phyloP scores from a whole-genome alignment of 2,888 invertebrate species.

The Phaedon cochleariae region DNA sequence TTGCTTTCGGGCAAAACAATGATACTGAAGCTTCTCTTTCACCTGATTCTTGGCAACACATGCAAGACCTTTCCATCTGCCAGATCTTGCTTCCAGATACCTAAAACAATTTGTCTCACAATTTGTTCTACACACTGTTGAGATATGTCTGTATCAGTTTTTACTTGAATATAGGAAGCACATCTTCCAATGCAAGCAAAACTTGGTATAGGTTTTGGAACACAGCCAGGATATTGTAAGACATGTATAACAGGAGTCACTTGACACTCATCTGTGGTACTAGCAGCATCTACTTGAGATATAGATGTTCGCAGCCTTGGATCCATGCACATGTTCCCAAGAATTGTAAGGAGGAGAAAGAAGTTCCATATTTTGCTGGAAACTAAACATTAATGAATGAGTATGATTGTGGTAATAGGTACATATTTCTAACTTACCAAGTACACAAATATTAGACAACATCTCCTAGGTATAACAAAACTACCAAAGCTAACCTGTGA shows the following conservation, averaged over 20 bases:
- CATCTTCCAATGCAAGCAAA: slow-evolving; percentile 93
- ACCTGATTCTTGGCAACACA: slow-evolving; percentile 94
- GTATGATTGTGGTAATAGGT: neutral
- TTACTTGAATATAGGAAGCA: slow-evolving; percentile 90
- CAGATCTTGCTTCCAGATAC: slow-evolving; percentile 94
- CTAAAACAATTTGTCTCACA: slow-evolving; percentile 61
- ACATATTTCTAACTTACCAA: slow-evolving; percentile 15
- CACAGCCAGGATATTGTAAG: slow-evolving; percentile 89
- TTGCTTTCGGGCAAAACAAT: slow-evolving; percentile 88
- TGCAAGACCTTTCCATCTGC: slow-evolving; percentile 95
- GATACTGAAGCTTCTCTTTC: slow-evolving; percentile 90
- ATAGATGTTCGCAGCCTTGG: slow-evolving; percentile 49
- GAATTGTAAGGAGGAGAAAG: slow-evolving; percentile 47
- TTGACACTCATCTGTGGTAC: slow-evolving; percentile 80
- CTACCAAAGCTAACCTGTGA: slow-evolving; percentile 1
- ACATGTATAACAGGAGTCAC: slow-evolving; percentile 93
- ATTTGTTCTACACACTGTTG: neutral
- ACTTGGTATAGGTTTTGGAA: slow-evolving; percentile 91
- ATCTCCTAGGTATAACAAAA: slow-evolving; percentile 19
- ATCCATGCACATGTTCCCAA: slow-evolving; percentile 58
- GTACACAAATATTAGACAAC: slow-evolving; percentile 22
- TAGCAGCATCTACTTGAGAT: slow-evolving; percentile 54
- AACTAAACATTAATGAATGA: slow-evolving; percentile 35
- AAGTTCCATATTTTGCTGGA: slow-evolving; percentile 46
- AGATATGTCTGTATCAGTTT: neutral